Conservation (phyloP, 2,888 invertebrate genomes). For the Theristus sp. region DNA sequence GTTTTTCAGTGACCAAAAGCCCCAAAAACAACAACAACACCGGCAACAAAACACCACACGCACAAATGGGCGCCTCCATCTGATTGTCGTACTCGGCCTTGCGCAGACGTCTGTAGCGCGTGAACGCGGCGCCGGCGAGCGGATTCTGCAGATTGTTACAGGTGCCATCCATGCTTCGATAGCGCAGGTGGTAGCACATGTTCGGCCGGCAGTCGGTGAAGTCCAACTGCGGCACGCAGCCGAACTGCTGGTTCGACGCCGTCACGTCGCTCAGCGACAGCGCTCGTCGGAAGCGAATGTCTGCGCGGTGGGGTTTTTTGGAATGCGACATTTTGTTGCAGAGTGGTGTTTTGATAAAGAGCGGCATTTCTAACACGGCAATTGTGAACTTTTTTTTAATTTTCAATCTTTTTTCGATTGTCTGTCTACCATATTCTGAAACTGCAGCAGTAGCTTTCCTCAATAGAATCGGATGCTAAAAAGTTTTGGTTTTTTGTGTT, state of each 20-base stretch:
- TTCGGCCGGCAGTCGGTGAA: conserved; percentile 24
- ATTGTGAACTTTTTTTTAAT: too few species aligned
- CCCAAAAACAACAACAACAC: too few species aligned
- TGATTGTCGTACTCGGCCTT: conserved; percentile 23
- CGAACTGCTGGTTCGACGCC: conserved; percentile 22
- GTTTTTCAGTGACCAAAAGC: too few species aligned
- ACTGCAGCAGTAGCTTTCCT: too few species aligned
- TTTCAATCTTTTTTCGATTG: too few species aligned
- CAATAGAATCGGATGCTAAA: too few species aligned
- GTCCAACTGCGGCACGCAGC: conserved; percentile 24
- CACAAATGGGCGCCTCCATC: conserved; percentile 18
- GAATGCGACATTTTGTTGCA: not conserved
- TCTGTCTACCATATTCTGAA: too few species aligned
- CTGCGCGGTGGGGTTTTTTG: not conserved
- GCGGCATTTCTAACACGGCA: too few species aligned
- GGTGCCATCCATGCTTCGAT: conserved; percentile 70
- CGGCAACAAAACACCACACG: conserved; percentile 6
- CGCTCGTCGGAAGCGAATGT: conserved; percentile 10
- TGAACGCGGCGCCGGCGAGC: conserved; percentile 76
- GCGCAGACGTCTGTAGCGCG: conserved; percentile 37
- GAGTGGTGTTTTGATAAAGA: too few species aligned
- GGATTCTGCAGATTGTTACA: conserved; percentile 77
- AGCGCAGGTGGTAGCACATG: conserved; percentile 33
- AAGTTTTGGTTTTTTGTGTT: too few species aligned
- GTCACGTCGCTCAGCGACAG: conserved; percentile 18